phyloP scores from a whole-genome alignment of 2,797 vertebrate species.

The Anas georgica region DNA sequence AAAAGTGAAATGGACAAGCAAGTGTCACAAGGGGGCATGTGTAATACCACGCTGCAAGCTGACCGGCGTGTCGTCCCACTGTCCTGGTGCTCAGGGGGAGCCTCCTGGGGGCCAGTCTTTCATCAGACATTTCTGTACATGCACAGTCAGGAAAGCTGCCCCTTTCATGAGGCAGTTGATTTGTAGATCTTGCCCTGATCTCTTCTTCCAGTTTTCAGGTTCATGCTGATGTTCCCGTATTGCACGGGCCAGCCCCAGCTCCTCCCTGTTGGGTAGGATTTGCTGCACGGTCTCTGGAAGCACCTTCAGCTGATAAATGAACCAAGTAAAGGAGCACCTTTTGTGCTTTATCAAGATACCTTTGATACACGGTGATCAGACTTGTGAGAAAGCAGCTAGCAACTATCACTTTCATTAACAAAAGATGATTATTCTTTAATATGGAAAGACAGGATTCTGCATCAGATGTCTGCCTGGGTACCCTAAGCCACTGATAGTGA shows the following conservation, averaged over 20 bases:
- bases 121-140: not conserved
- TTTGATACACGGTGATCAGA: not conserved
- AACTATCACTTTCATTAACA: not conserved
- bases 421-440: not conserved
- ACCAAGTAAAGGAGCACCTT: not conserved
- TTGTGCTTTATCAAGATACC: not conserved
- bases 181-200: not conserved
- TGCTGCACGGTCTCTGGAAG: not conserved
- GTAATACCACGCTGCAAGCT: not conserved
- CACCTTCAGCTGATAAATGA: not conserved
- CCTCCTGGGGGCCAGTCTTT: too few relatives aligned
- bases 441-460: not conserved
- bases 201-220: not conserved
- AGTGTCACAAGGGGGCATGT: not conserved
- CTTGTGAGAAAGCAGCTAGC: not conserved
- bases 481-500: not conserved
- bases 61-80: not conserved
- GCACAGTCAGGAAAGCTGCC: not conserved
- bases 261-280: not conserved
- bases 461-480: not conserved
- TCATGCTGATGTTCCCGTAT: not conserved
- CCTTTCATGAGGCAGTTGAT: not conserved
- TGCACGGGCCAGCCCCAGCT: not conserved
- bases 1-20: too few relatives aligned
- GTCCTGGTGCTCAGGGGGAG: too few relatives aligned